A percentile compares a stretch with the other conserved stretches of the same genome.
phyloP scores from a whole-genome alignment of 2,888 invertebrate species.

The Elegia similella region DNA sequence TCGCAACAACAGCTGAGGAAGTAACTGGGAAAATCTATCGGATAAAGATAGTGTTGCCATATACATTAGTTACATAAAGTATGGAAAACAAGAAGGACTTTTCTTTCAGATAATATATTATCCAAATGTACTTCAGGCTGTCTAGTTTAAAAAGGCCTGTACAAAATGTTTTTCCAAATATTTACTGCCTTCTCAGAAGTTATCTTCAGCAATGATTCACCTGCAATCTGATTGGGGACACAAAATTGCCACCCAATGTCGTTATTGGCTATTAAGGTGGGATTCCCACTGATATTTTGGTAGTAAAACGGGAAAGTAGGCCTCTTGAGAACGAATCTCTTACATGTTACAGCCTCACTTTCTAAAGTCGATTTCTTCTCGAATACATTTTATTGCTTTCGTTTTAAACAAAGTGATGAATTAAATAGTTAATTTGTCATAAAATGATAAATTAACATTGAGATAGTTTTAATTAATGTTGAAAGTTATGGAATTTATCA shows the following conservation, averaged over 20 bases:
- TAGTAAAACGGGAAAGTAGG: background rate
- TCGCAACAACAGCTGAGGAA: too few species aligned
- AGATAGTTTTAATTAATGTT: too few species aligned
- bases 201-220: slow-evolving; percentile 2
- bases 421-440: too few species aligned
- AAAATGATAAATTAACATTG: too few species aligned
- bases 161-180: background rate
- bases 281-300: background rate
- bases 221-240: background rate
- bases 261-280: slow-evolving; percentile 1
- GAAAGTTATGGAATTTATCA: too few species aligned
- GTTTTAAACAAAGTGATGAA: too few species aligned
- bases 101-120: too few species aligned
- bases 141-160: background rate
- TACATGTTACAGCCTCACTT: background rate
- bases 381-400: background rate
- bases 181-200: background rate
- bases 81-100: too few species aligned
- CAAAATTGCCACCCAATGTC: background rate
- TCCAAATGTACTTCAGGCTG: background rate
- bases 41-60: too few species aligned
- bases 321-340: background rate
- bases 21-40: too few species aligned
- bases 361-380: background rate
- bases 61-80: too few species aligned